Conservation (phyloP, 2,113 vertebrate genomes). For the Ageneiosus marmoratus region DNA sequence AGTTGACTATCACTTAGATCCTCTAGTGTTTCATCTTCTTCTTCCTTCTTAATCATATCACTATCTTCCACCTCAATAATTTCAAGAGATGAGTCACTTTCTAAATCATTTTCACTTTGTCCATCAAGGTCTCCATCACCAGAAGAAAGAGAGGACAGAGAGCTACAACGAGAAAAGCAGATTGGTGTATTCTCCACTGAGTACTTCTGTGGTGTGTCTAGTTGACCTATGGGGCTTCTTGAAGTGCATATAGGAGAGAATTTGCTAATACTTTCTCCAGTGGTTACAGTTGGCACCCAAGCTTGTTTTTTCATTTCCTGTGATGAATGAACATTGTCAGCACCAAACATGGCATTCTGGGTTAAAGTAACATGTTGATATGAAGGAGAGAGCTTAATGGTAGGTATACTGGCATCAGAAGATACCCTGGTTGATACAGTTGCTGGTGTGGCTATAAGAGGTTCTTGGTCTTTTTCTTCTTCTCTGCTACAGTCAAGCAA, state of each 20-base stretch:
- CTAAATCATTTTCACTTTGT: constrained; percentile 81
- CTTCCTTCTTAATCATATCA: constrained; percentile 58
- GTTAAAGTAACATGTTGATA: constrained; percentile 88
- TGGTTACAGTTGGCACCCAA: constrained; percentile 75
- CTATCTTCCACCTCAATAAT: constrained; percentile 87
- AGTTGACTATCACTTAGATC: constrained; percentile 73
- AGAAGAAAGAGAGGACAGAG: constrained; percentile 91
- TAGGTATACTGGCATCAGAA: constrained; percentile 78
- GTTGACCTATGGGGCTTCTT: constrained; percentile 62
- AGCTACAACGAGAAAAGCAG: constrained; percentile 93
- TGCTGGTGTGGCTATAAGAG: constrained; percentile 65
- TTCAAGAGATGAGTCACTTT: constrained; percentile 86
- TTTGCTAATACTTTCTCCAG: constrained; percentile 72
- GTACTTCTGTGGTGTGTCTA: constrained; percentile 87
- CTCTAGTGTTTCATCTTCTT: constrained; percentile 72
- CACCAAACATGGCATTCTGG: constrained; percentile 70
- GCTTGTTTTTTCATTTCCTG: constrained; percentile 80
- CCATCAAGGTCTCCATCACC: constrained; percentile 82
- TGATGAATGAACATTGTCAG: constrained; percentile 71
- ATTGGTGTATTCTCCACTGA: constrained; percentile 86
- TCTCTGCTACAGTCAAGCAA: constrained; percentile 62
- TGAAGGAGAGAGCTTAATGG: constrained; percentile 90
- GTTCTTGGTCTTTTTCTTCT: constrained; percentile 73
- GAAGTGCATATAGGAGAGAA: constrained; percentile 76
- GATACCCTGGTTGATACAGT: constrained; percentile 72